Conservation (phyloP, 2,113 vertebrate species). For the Hypocryptadius cinnamomeus region DNA sequence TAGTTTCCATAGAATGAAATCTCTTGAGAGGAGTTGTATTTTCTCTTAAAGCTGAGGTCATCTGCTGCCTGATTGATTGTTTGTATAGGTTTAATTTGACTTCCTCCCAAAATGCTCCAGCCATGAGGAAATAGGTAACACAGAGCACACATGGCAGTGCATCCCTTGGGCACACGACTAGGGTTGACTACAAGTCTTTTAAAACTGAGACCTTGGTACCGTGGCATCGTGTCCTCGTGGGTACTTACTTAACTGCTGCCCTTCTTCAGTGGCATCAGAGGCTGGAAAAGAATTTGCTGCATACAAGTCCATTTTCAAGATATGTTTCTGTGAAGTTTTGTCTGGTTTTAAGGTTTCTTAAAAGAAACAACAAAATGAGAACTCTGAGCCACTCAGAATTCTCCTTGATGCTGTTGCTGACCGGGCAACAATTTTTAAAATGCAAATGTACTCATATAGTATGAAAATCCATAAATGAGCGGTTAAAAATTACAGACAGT, state of each 20-base stretch:
- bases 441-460: background rate
- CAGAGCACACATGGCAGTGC: background rate
- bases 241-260: background rate
- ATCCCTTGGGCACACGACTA: background rate
- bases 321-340: background rate
- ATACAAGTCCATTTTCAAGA: background rate
- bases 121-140: no score
- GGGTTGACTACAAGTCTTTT: background rate
- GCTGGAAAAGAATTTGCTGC: background rate
- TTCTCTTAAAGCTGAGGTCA: background rate
- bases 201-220: background rate
- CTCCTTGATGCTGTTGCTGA: background rate
- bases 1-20: background rate
- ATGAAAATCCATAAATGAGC: background rate
- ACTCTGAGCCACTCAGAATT: background rate
- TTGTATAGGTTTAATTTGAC: background rate
- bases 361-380: background rate
- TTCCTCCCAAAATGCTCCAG: background rate
- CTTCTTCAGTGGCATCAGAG: background rate
- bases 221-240: rapidly evolving
- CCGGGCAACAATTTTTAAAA: background rate
- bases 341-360: background rate
- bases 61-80: background rate
- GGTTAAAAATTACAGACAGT: background rate
- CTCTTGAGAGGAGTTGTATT: background rate